These are phyloP conservation scores for Crypturellus undulatus DNA, from an alignment of 2,113 vertebrate genomes.

Conservation along the genomic window DNA sequence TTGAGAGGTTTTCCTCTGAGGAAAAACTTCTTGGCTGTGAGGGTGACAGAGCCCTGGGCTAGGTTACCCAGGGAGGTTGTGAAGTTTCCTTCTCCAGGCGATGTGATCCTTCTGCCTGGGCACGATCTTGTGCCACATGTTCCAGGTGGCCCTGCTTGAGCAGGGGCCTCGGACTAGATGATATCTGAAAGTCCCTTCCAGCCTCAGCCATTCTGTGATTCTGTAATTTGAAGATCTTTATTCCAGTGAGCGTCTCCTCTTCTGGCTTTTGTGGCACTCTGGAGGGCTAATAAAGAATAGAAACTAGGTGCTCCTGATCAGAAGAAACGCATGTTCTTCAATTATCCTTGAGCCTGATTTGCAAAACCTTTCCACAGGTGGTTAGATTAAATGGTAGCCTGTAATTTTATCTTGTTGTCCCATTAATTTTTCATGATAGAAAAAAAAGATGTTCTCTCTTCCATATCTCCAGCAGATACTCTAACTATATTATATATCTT, in stretches of 20 bases:
- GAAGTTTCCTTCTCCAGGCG: too few species aligned
- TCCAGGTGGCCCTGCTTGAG: too few species aligned
- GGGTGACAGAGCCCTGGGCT: too few species aligned
- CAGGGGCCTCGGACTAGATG: too few species aligned
- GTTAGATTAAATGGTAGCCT: constrained; percentile 41
- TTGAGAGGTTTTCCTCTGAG: neutral
- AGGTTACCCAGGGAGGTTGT: too few species aligned
- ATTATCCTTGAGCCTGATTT: neutral
- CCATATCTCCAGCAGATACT: constrained; percentile 32
- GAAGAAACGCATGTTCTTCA: neutral
- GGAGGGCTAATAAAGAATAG: neutral
- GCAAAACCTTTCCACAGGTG: constrained; percentile 18
- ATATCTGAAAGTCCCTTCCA: too few species aligned
- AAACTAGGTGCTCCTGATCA: neutral
- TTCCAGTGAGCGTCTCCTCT: neutral
- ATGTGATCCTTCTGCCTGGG: too few species aligned
- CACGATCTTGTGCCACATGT: too few species aligned
- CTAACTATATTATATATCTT: constrained; percentile 4
- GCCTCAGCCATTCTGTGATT: too few species aligned
- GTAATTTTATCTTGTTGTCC: constrained; percentile 31
- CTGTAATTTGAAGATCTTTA: neutral
- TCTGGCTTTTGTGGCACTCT: neutral
- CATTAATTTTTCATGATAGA: neutral
- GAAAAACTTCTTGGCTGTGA: too few species aligned
- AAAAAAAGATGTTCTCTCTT: neutral